phyloP scores from a whole-genome alignment of 2,113 vertebrate genomes.

The Silurus glanis region DNA sequence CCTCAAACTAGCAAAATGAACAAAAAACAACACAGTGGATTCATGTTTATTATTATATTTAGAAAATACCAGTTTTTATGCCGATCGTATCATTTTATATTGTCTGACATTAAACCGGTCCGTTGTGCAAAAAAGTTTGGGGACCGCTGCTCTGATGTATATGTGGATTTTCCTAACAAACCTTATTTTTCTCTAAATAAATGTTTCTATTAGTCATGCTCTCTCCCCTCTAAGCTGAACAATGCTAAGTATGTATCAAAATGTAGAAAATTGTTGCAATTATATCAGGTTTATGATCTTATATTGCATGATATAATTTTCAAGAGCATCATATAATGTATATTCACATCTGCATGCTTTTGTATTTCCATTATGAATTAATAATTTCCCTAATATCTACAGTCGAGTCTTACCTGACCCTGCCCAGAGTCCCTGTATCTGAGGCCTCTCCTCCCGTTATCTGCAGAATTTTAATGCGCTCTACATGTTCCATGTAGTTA shows the following conservation, averaged over 20 bases:
- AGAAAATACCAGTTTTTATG: too few species aligned
- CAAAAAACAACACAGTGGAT: too few species aligned
- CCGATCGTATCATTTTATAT: too few species aligned
- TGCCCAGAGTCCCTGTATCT: slow-evolving; percentile 56
- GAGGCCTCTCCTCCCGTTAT: slow-evolving; percentile 66
- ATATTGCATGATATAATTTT: background rate
- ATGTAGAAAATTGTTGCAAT: background rate
- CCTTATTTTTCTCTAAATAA: background rate
- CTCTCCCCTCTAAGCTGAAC: background rate
- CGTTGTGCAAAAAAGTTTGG: too few species aligned
- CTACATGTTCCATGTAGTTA: slow-evolving; percentile 96
- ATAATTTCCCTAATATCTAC: background rate
- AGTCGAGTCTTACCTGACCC: slow-evolving; percentile 65
- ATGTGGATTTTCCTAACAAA: background rate
- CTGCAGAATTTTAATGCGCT: slow-evolving; percentile 92
- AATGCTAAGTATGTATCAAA: background rate
- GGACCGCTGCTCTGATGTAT: too few species aligned
- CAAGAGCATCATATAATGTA: too few species aligned
- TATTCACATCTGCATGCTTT: background rate
- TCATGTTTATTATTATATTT: too few species aligned
- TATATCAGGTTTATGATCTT: background rate
- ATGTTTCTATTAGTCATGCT: background rate
- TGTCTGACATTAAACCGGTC: too few species aligned
- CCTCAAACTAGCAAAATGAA: too few species aligned
- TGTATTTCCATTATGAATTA: background rate